Conservation (phyloP, 2,797 vertebrate genomes). For the Meriones psammophilus region DNA sequence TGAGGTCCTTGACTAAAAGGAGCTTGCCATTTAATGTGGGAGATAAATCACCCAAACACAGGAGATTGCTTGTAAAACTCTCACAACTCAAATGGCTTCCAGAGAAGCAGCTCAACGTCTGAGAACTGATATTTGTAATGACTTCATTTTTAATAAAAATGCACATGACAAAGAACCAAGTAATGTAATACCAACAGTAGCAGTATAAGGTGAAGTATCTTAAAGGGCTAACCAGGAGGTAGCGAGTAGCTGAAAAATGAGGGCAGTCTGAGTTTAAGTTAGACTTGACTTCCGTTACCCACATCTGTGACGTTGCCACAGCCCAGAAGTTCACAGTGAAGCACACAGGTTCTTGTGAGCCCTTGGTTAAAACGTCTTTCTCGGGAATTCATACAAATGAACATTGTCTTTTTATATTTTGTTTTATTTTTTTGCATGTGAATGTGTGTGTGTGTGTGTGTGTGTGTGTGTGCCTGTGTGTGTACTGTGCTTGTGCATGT, state of each 20-base stretch:
- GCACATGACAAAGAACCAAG: neutral
- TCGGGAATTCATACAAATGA: neutral
- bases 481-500: neutral
- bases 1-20: neutral
- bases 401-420: neutral
- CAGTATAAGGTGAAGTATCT: neutral
- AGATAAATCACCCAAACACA: neutral
- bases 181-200: neutral
- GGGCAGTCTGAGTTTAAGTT: neutral
- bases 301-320: neutral
- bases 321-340: neutral
- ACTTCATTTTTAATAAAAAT: conserved; percentile 52
- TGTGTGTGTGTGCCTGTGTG: neutral
- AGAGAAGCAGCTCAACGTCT: neutral
- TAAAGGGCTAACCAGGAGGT: conserved; percentile 2
- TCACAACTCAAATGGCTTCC: neutral
- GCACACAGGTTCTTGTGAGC: neutral
- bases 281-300: neutral
- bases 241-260: neutral
- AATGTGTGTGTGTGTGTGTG: neutral
- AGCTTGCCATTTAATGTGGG: conserved; percentile 27
- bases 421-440: neutral
- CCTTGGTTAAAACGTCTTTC: neutral
- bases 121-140: conserved; percentile 24
- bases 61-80: neutral